Percentiles rank a stretch among this genome's conserved stretches.
Evolutionary conservation across 1,140 invertebrate genomes (phyloP).

Genomic region (Argopecten irradians): DNA sequence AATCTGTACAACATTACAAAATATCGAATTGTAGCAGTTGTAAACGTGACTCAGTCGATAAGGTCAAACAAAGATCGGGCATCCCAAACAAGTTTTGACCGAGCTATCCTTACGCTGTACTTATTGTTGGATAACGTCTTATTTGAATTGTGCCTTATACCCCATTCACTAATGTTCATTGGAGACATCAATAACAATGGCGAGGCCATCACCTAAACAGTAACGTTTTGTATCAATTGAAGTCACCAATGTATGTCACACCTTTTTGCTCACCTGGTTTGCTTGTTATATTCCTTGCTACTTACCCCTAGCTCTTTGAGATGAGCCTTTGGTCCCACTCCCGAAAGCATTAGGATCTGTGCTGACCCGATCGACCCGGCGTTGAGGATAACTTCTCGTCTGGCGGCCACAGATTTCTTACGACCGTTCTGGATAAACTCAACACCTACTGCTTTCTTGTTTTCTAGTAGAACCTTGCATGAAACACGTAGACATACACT

Average conservation of each 20-base stretch:
- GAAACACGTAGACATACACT: background rate
- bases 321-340: conserved; percentile 82
- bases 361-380: conserved; percentile 92
- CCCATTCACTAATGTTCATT: too few species aligned
- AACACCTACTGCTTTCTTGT: conserved; percentile 66
- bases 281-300: background rate
- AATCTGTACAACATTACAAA: conserved; percentile 36
- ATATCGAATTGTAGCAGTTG: background rate
- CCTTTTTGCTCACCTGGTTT: background rate
- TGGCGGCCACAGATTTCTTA: conserved; percentile 81
- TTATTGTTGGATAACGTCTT: background rate
- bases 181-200: too few species aligned
- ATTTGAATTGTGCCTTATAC: background rate
- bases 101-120: background rate
- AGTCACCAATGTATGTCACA: background rate
- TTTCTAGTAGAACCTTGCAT: conserved; percentile 56
- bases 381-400: conserved; percentile 88
- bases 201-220: too few species aligned
- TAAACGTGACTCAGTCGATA: background rate
- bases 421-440: conserved; percentile 70
- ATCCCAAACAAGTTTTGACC: background rate
- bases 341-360: conserved; percentile 93
- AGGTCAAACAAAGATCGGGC: background rate
- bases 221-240: background rate
- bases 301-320: conserved; percentile 41